These are phyloP conservation scores for Telmatherina bonti DNA, from an alignment of 2,797 vertebrate species.

Conservation along the genomic window DNA sequence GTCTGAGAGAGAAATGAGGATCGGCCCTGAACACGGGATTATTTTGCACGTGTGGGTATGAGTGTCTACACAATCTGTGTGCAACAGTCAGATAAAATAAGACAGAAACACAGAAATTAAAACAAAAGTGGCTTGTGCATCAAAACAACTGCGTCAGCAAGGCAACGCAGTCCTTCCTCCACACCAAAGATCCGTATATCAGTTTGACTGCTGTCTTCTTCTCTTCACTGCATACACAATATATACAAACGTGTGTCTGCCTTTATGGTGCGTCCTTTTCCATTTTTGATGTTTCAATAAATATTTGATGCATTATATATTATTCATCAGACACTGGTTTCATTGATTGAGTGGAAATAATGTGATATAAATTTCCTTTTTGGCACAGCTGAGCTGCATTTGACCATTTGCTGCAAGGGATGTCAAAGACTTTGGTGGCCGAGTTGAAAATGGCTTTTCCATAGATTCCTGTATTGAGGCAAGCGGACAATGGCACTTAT, in stretches of 20 bases:
- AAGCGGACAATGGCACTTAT: conserved; percentile 55
- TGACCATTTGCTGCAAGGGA: conserved; percentile 62
- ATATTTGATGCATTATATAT: conserved; percentile 80
- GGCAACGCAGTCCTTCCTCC: conserved; percentile 27
- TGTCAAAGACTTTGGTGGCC: conserved; percentile 65
- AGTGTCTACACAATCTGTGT: conserved; percentile 30
- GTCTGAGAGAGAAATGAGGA: conserved; percentile 77
- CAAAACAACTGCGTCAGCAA: conserved; percentile 40
- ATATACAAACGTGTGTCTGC: conserved; percentile 33
- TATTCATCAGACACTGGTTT: conserved; percentile 78
- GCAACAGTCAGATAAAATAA: conserved; percentile 24
- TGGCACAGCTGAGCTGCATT: conserved; percentile 76
- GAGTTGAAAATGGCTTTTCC: conserved; percentile 50
- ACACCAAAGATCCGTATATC: conserved; percentile 48
- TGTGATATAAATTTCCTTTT: conserved; percentile 74
- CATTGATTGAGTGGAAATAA: conserved; percentile 80
- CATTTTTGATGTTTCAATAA: conserved; percentile 69
- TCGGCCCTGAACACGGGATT: conserved; percentile 26
- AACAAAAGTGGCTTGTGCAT: conserved; percentile 35
- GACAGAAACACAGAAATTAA: conserved; percentile 33
- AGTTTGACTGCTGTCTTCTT: conserved; percentile 56
- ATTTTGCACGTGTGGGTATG: conserved; percentile 43
- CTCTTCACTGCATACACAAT: conserved; percentile 1
- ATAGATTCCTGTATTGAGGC: conserved; percentile 46
- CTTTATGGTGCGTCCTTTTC: conserved; percentile 34